These are phyloP conservation scores for Diglossa brunneiventris DNA, from an alignment of 2,113 vertebrate genomes.

Conservation along the genomic window DNA sequence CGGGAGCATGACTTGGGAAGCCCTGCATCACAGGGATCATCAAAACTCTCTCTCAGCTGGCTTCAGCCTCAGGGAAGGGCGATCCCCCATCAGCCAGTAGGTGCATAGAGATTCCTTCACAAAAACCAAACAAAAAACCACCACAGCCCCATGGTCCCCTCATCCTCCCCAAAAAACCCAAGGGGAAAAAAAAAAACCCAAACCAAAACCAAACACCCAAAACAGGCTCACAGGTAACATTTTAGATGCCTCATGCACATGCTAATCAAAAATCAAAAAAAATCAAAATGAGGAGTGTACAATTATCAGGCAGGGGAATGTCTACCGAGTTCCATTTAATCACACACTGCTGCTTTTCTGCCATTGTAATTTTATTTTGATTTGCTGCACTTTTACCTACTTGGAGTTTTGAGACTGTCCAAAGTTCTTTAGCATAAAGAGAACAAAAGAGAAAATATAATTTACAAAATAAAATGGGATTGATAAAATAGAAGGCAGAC, in stretches of 20 bases:
- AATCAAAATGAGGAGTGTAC: background rate
- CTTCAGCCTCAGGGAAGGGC: background rate
- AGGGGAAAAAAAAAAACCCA: too few relatives aligned
- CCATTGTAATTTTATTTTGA: background rate
- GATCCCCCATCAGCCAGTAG: background rate
- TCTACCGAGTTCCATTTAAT: background rate
- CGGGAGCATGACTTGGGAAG: background rate
- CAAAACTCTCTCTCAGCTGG: background rate
- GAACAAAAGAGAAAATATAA: background rate
- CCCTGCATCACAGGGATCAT: accelerated
- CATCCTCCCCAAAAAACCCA: accelerated
- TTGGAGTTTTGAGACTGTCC: background rate
- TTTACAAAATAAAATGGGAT: background rate
- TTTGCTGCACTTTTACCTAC: background rate
- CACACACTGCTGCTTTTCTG: background rate
- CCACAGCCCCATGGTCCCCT: too few relatives aligned
- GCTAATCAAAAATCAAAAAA: background rate
- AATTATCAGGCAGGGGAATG: background rate
- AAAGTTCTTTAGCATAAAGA: background rate
- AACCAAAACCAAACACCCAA: background rate
- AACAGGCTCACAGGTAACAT: background rate
- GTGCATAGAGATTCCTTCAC: background rate
- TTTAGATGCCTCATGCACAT: background rate
- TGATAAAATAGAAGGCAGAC: background rate
- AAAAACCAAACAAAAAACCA: background rate